phyloP scores from a whole-genome alignment of 2,797 vertebrate species.

The Sciurus vulgaris region DNA sequence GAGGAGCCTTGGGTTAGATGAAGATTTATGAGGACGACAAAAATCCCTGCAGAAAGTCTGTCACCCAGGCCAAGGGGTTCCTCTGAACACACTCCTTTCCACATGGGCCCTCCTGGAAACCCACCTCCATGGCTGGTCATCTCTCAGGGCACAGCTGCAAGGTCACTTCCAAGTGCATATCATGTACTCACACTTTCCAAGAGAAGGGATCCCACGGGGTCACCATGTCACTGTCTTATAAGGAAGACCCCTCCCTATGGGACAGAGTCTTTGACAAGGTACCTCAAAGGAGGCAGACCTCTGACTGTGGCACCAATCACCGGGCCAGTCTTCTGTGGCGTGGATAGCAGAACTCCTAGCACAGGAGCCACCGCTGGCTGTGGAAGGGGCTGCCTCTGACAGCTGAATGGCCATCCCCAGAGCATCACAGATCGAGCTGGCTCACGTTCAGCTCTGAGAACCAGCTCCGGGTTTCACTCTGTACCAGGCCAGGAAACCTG shows the following conservation, averaged over 20 bases:
- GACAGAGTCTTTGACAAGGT: not conserved
- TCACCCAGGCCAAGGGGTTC: too few relatives aligned
- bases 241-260: not conserved
- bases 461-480: not conserved
- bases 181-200: not conserved
- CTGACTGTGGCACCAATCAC: too few relatives aligned
- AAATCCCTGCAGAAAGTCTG: not conserved
- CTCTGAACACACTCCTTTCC: not conserved
- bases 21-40: not conserved
- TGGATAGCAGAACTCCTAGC: not conserved
- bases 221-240: not conserved
- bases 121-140: accelerated
- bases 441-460: not conserved
- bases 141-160: not conserved
- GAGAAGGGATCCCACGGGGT: not conserved
- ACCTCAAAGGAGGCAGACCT: not conserved
- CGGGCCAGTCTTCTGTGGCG: not conserved
- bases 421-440: not conserved
- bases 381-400: not conserved
- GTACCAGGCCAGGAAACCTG: not conserved
- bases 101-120: not conserved
- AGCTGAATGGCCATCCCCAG: not conserved
- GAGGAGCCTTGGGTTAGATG: not conserved
- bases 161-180: not conserved
- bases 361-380: not conserved